phyloP scores from a whole-genome alignment of 2,797 vertebrate species.

The Simalia tracyae region DNA sequence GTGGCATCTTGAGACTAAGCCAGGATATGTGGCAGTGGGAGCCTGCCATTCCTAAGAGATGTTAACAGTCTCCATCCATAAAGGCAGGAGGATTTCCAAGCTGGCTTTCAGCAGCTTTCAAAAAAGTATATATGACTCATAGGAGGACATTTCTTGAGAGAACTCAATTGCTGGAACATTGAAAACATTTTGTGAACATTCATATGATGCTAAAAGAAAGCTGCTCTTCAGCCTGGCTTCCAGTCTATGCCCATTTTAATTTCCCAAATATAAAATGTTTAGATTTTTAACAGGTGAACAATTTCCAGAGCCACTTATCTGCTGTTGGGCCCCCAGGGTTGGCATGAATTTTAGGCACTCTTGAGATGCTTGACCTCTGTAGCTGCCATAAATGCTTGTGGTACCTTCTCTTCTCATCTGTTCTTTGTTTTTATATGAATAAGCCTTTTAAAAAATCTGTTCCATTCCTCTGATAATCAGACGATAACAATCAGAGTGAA shows the following conservation, averaged over 20 bases:
- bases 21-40: conserved; percentile 14
- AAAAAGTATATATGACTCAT: conserved; percentile 2
- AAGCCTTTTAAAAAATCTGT: neutral
- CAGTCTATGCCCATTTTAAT: neutral
- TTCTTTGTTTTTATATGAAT: neutral
- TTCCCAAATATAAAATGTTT: neutral
- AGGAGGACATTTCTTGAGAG: neutral
- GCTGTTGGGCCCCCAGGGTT: neutral
- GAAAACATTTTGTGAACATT: neutral
- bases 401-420: neutral
- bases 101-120: conserved; percentile 30
- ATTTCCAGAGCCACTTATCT: no score
- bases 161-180: neutral
- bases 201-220: neutral
- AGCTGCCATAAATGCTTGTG: neutral
- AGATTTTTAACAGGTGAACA: neutral
- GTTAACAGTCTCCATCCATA: conserved; percentile 9
- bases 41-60: conserved; percentile 27
- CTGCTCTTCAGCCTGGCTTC: neutral
- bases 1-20: conserved; percentile 29
- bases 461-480: neutral
- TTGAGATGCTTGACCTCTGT: neutral
- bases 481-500: neutral
- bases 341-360: neutral
- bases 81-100: conserved; percentile 14